Evolutionary conservation across 2,113 vertebrate genomes (phyloP).

Genomic region (Pristiophorus japonicus): DNA sequence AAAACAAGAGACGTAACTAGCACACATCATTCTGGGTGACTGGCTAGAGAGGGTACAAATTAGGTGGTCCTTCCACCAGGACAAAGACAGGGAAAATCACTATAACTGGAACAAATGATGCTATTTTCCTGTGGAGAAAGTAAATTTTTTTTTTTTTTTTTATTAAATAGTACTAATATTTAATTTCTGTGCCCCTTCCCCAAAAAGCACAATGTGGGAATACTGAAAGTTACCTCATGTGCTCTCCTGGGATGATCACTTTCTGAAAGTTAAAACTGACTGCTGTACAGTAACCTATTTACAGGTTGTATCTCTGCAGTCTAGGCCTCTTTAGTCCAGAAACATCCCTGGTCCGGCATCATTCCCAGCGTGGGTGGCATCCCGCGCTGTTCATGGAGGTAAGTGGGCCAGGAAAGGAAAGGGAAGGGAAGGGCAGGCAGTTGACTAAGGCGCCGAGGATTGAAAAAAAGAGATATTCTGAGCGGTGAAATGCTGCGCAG

Average conservation of each 20-base stretch:
- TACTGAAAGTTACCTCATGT: neutral
- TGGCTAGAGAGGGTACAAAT: neutral
- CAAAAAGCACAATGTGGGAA: neutral
- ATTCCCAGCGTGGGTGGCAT: too few species aligned
- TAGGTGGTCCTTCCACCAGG: neutral
- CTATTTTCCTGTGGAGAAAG: neutral
- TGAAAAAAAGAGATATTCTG: too few species aligned
- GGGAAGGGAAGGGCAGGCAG: too few species aligned
- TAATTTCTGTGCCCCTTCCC: neutral
- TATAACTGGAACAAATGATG: neutral
- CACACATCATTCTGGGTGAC: neutral
- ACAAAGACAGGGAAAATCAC: neutral
- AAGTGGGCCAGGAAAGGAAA: too few species aligned
- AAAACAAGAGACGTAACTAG: neutral
- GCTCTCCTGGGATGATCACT: neutral
- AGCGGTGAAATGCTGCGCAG: too few species aligned
- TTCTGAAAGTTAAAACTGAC: neutral
- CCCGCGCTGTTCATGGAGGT: too few species aligned
- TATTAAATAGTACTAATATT: neutral
- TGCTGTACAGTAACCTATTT: neutral
- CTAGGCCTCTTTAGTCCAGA: too few species aligned
- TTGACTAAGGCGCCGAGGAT: too few species aligned
- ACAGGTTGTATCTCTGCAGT: too few species aligned
- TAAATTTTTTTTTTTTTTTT: too few species aligned
- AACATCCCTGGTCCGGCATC: too few species aligned